Evolutionary conservation across 2,797 vertebrate genomes (phyloP).

Genomic region (Poeciliopsis turneri): DNA sequence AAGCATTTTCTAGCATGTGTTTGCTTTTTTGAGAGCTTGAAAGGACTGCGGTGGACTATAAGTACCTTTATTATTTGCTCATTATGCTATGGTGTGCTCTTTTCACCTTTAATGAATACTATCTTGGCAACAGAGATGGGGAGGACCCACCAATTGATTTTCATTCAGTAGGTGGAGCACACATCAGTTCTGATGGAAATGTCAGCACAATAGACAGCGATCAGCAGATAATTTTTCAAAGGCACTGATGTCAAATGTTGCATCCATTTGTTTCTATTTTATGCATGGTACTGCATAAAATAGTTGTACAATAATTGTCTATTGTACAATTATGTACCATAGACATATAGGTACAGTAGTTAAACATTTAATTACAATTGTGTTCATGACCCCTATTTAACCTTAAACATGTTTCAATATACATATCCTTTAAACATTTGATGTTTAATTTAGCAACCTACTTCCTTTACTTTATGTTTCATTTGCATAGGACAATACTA

Average conservation of each 20-base stretch:
- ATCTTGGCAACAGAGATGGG: slow-evolving; percentile 2
- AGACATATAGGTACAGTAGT: too few species aligned
- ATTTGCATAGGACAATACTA: not conserved
- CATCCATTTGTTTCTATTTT: not conserved
- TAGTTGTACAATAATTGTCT: not conserved
- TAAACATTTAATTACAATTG: slow-evolving; percentile 1
- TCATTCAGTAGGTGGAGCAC: not conserved
- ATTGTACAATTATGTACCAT: not conserved
- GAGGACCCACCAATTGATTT: slow-evolving; percentile 6
- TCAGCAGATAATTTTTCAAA: not conserved
- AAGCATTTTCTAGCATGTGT: not conserved
- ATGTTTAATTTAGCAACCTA: not conserved
- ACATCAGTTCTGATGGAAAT: slow-evolving; percentile 12
- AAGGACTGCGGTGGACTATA: not conserved
- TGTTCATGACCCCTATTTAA: not conserved
- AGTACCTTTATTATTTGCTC: slow-evolving; percentile 18
- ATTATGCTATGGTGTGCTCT: slow-evolving; percentile 6
- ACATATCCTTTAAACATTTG: not conserved
- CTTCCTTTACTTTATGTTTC: not conserved
- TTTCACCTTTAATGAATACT: not conserved
- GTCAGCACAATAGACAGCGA: not conserved
- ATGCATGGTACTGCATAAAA: too few species aligned
- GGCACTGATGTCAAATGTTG: not conserved
- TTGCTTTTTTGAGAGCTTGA: slow-evolving; percentile 1
- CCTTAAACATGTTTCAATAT: not conserved